Evolutionary conservation across 2,113 vertebrate species (phyloP).

Genomic region (Nannospalax galili): DNA sequence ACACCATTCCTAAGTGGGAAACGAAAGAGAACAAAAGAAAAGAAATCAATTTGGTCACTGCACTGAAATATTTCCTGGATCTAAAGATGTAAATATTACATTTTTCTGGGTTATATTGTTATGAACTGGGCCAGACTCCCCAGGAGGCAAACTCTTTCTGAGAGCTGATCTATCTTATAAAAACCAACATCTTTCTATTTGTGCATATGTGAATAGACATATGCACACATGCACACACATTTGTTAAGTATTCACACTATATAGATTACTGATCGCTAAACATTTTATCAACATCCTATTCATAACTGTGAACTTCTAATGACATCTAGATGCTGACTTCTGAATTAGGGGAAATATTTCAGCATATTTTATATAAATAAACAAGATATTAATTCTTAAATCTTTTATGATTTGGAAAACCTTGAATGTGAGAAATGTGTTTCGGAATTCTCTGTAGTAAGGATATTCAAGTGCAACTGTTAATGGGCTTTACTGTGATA

Average conservation of each 20-base stretch:
- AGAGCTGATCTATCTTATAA: neutral
- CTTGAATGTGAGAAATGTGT: neutral
- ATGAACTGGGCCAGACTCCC: neutral
- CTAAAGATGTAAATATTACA: neutral
- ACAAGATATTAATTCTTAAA: accelerated
- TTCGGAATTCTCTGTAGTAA: neutral
- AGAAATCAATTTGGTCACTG: neutral
- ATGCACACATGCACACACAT: neutral
- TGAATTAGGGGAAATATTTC: neutral
- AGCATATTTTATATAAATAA: neutral
- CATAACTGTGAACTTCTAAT: neutral
- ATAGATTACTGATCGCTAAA: neutral
- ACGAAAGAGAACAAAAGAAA: neutral
- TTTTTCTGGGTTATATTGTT: neutral
- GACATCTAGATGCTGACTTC: neutral
- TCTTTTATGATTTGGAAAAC: accelerated
- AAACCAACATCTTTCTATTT: neutral
- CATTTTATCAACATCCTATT: neutral
- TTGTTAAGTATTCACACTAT: neutral
- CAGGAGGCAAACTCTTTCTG: neutral
- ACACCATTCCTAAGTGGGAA: neutral
- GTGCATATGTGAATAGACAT: neutral
- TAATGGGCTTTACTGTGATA: neutral
- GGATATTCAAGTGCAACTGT: neutral
- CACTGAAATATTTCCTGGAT: neutral